Conservation (phyloP, 2,888 invertebrate species). For the Drosophila neotestacea region DNA sequence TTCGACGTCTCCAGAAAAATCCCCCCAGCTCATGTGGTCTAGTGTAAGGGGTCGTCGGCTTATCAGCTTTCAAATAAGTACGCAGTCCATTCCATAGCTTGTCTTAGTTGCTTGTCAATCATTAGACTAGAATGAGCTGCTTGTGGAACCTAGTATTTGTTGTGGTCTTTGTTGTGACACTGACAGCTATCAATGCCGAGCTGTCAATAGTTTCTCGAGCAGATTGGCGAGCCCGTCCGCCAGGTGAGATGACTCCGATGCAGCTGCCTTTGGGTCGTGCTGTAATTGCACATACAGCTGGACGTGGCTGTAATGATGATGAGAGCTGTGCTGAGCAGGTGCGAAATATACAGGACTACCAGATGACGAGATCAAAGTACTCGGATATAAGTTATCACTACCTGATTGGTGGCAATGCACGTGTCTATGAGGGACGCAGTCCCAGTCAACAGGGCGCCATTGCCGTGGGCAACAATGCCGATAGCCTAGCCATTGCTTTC, state of each 20-base stretch:
- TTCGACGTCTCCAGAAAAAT: slow-evolving; percentile 36
- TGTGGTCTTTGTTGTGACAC: slow-evolving; percentile 7
- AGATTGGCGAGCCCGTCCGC: slow-evolving; percentile 89
- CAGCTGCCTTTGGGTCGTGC: slow-evolving; percentile 86
- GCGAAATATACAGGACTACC: slow-evolving; percentile 88
- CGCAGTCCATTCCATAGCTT: slow-evolving; percentile 7
- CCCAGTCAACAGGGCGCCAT: slow-evolving; percentile 90
- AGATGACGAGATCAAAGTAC: slow-evolving; percentile 88
- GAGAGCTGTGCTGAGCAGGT: slow-evolving; percentile 87
- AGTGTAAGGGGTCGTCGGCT: slow-evolving; percentile 35
- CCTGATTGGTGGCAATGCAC: slow-evolving; percentile 91
- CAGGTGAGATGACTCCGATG: slow-evolving; percentile 79
- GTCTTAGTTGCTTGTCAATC: slow-evolving; percentile 44
- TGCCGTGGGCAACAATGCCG: slow-evolving; percentile 88
- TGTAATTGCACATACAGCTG: slow-evolving; percentile 89
- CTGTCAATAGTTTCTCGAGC: slow-evolving; percentile 86
- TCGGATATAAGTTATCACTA: slow-evolving; percentile 92
- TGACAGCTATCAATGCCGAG: slow-evolving; percentile 40
- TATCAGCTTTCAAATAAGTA: slow-evolving; percentile 64
- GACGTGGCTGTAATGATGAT: slow-evolving; percentile 86
- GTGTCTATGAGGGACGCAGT: slow-evolving; percentile 90
- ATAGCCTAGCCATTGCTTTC: slow-evolving; percentile 89
- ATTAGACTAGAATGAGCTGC: slow-evolving; percentile 44
- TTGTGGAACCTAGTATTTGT: slow-evolving; percentile 12
- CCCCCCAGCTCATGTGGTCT: slow-evolving; percentile 25